Evolutionary conservation across 2,797 vertebrate species (phyloP).

Genomic region (Octomys mimax): DNA sequence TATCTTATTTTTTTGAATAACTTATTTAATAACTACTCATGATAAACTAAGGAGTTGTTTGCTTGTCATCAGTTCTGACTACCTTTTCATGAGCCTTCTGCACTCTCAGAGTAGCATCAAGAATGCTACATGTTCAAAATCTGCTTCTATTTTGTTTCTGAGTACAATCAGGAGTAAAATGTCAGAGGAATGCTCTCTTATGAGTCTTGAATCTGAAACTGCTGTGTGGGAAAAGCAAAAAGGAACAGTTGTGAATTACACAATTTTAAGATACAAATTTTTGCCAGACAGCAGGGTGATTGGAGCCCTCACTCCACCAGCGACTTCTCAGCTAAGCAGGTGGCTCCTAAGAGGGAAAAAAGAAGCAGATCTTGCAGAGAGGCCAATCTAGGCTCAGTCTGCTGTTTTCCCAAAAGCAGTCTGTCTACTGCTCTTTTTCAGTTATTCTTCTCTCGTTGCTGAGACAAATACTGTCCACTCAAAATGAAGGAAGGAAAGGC

Average conservation of each 20-base stretch:
- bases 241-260: not conserved
- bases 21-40: not conserved
- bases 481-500: no score
- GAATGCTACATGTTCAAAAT: not conserved
- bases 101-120: accelerated
- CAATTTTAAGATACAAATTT: not conserved
- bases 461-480: no score
- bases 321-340: not conserved
- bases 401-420: not conserved
- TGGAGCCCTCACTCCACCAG: not conserved
- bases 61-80: not conserved
- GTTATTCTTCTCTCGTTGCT: no score
- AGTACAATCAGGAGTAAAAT: not conserved
- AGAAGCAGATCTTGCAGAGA: not conserved
- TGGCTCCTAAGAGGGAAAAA: not conserved
- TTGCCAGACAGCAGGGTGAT: not conserved
- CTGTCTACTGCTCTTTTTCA: not conserved
- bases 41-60: not conserved
- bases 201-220: not conserved
- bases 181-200: not conserved
- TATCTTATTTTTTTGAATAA: not conserved
- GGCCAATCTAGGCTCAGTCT: not conserved
- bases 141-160: not conserved
- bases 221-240: not conserved
- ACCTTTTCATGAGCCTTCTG: not conserved